Conservation (phyloP, 2,888 invertebrate species). For the Entomobrya proxima region DNA sequence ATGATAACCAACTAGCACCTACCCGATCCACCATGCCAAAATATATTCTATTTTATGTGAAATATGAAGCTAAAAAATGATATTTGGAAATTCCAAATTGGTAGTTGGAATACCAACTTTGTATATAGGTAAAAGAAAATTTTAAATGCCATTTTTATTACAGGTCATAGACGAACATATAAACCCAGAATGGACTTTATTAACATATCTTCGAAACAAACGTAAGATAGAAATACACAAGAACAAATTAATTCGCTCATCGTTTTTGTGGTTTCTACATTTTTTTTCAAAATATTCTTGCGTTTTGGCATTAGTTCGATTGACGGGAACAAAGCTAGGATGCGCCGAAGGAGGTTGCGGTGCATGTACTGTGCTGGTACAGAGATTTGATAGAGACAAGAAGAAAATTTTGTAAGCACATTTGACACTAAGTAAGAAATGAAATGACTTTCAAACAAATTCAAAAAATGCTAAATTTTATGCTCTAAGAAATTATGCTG, state of each 20-base stretch:
- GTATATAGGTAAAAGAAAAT: background rate
- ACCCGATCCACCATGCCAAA: too few species aligned
- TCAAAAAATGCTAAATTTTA: background rate
- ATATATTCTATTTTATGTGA: too few species aligned
- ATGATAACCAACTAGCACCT: too few species aligned
- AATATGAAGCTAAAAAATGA: too few species aligned
- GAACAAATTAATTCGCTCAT: background rate
- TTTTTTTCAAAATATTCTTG: too few species aligned
- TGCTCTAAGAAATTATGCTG: conserved; percentile 84
- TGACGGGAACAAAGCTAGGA: conserved; percentile 89
- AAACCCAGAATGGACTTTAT: conserved; percentile 90
- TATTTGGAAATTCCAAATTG: too few species aligned
- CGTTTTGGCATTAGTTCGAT: too few species aligned
- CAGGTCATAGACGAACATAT: conserved; percentile 85
- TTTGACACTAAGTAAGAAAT: background rate
- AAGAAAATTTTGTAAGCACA: conserved; percentile 77
- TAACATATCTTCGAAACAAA: conserved; percentile 88
- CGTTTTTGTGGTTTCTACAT: background rate
- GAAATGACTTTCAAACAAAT: conserved; percentile 1
- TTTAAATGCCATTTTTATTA: background rate
- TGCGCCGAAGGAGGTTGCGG: conserved; percentile 97
- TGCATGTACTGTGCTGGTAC: conserved; percentile 91
- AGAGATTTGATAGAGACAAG: conserved; percentile 23
- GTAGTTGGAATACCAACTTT: too few species aligned
- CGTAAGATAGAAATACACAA: conserved; percentile 77